Conservation (phyloP, 2,888 invertebrate species). For the Micoletzkya japonica region DNA sequence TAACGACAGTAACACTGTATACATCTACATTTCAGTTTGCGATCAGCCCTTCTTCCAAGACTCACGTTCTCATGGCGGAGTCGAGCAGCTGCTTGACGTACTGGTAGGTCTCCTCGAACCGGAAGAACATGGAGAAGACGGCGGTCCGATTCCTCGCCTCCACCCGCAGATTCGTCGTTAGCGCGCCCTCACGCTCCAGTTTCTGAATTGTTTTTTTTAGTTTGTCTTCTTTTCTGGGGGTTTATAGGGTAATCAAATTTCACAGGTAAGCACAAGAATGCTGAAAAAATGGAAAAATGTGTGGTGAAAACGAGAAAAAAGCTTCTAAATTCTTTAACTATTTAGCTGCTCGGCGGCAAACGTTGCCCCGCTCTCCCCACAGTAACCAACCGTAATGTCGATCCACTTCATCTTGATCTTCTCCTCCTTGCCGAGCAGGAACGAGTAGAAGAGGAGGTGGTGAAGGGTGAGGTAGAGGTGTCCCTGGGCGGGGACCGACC, state of each 20-base stretch:
- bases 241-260: no score
- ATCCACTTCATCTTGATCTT: slow-evolving; percentile 86
- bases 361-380: no score
- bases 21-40: no score
- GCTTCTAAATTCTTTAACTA: no score
- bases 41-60: no score
- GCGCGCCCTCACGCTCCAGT: slow-evolving; percentile 53
- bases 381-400: slow-evolving; percentile 74
- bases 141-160: slow-evolving; percentile 68
- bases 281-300: no score
- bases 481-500: slow-evolving; percentile 89
- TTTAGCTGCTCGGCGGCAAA: no score
- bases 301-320: not conserved
- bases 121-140: slow-evolving; percentile 87
- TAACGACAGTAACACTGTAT: not conserved
- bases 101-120: slow-evolving; percentile 84
- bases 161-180: slow-evolving; percentile 54
- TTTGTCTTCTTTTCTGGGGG: no score
- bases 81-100: slow-evolving; percentile 93
- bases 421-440: slow-evolving; percentile 86
- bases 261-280: no score
- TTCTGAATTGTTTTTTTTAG: slow-evolving; percentile 54
- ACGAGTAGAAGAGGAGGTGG: slow-evolving; percentile 92
- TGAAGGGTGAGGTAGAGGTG: slow-evolving; percentile 95
- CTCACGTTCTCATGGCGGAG: slow-evolving; percentile 83